Evolutionary conservation across 2,888 invertebrate species (phyloP).

Genomic region (Coleophora flavipennella): DNA sequence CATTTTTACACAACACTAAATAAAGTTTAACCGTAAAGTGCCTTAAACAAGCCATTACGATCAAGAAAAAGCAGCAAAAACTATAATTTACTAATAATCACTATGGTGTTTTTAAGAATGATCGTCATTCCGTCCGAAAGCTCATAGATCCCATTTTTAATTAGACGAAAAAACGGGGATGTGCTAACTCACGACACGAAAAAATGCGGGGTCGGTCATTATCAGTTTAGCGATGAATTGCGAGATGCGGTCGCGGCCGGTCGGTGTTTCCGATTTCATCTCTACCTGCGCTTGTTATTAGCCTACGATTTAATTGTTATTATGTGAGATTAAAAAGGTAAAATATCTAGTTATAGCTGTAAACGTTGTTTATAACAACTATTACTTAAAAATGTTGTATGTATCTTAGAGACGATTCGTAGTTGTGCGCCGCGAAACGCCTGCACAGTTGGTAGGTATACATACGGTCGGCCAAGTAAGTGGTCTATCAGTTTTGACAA

Average conservation of each 20-base stretch:
- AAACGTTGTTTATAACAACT: no score
- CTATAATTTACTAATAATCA: slow-evolving; percentile 32
- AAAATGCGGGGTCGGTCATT: slow-evolving; percentile 28
- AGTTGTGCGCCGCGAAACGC: no score
- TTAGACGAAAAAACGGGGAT: slow-evolving; percentile 19
- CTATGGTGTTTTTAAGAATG: slow-evolving; percentile 29
- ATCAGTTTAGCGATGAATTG: slow-evolving; percentile 19
- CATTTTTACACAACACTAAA: no score
- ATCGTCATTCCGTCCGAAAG: slow-evolving; percentile 24
- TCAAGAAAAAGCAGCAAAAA: slow-evolving; percentile 21
- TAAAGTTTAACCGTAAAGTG: slow-evolving; percentile 1
- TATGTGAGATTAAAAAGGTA: slow-evolving; percentile 9
- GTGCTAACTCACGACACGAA: slow-evolving; percentile 27
- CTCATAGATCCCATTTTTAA: slow-evolving; percentile 14
- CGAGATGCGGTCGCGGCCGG: no score
- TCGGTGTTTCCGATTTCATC: no score
- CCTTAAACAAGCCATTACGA: slow-evolving; percentile 17
- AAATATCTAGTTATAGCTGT: slow-evolving; percentile 8
- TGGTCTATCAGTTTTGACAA: no score
- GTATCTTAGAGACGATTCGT: no score
- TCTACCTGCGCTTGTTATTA: slow-evolving; percentile 8
- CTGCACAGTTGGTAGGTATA: no score
- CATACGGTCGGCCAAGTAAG: no score
- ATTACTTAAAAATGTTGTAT: no score
- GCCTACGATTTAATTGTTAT: slow-evolving; percentile 8